A percentile compares a stretch with the other conserved stretches of the same genome.
These are phyloP conservation scores for Apis cerana DNA, from an alignment of 1,140 invertebrate genomes.

Conservation along the genomic window DNA sequence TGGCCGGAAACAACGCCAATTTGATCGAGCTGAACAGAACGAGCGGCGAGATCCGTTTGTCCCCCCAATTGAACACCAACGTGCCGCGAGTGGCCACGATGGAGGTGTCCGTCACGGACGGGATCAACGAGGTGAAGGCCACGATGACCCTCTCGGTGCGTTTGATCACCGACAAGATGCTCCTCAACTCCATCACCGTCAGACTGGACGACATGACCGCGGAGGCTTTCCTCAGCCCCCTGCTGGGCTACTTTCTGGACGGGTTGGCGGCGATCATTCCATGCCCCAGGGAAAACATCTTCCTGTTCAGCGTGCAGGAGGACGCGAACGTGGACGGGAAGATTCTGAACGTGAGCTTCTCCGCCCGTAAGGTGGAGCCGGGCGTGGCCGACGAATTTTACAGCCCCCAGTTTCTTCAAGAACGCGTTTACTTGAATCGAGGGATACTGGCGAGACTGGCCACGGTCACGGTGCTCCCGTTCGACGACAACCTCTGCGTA, in stretches of 20 bases:
- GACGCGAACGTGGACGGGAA: constrained; percentile 93
- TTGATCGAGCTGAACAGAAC: constrained; percentile 92
- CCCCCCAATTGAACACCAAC: constrained; percentile 97
- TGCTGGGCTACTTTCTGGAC: constrained; percentile 94
- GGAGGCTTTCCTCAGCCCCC: constrained; percentile 94
- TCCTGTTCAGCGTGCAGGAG: constrained; percentile 96
- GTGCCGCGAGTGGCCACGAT: constrained; percentile 96
- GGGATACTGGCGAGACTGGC: constrained; percentile 92
- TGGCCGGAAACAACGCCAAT: constrained; percentile 96
- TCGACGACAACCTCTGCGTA: constrained; percentile 98
- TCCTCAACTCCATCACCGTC: constrained; percentile 97
- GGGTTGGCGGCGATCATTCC: constrained; percentile 95
- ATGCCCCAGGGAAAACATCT: constrained; percentile 95
- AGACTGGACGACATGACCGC: constrained; percentile 96
- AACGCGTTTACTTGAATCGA: constrained; percentile 96
- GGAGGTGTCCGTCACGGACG: constrained; percentile 96
- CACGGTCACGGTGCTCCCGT: constrained; percentile 95
- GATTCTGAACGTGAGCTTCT: constrained; percentile 97
- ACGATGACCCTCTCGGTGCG: constrained; percentile 94
- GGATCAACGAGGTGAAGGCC: constrained; percentile 94
- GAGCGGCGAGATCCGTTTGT: constrained; percentile 92
- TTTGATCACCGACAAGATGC: constrained; percentile 96
- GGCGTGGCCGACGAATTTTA: constrained; percentile 90
- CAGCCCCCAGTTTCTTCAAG: constrained; percentile 93
- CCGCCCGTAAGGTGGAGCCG: constrained; percentile 89